phyloP scores from a whole-genome alignment of 2,888 invertebrate genomes.

The Dicyrtomina minuta region DNA sequence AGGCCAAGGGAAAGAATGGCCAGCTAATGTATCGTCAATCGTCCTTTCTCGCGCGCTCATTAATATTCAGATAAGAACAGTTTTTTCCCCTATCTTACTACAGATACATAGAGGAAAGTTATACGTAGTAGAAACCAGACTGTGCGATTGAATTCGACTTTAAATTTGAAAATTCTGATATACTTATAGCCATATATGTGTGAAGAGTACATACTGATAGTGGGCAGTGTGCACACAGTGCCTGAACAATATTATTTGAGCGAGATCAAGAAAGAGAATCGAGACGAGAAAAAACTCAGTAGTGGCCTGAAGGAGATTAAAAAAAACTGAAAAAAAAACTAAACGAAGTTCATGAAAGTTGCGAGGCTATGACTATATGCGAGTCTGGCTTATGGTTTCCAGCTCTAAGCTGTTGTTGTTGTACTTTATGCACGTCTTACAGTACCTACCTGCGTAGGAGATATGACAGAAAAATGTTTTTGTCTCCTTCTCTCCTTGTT shows the following conservation, averaged over 20 bases:
- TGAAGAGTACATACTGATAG: not conserved
- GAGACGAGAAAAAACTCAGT: slow-evolving; percentile 11
- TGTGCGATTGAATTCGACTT: not conserved
- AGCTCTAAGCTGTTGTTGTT: too few species aligned
- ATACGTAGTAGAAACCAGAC: not conserved
- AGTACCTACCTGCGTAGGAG: too few species aligned
- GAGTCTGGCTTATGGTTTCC: too few species aligned
- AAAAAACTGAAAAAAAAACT: slow-evolving; percentile 1
- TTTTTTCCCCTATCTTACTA: slow-evolving; percentile 1
- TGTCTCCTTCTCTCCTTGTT: too few species aligned
- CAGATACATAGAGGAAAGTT: not conserved
- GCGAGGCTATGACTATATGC: too few species aligned
- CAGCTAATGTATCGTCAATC: slow-evolving; percentile 33
- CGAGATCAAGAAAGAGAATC: too few species aligned
- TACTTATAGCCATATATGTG: not conserved
- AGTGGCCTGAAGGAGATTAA: slow-evolving; percentile 28
- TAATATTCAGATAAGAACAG: slow-evolving; percentile 41
- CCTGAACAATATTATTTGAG: too few species aligned
- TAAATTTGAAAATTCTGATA: not conserved
- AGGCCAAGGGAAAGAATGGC: slow-evolving; percentile 22
- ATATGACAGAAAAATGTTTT: too few species aligned
- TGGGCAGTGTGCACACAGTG: too few species aligned
- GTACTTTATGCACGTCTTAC: too few species aligned
- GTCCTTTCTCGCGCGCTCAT: slow-evolving; percentile 28
- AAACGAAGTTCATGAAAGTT: slow-evolving; percentile 6